Percentiles rank a stretch among this genome's conserved stretches.
These are phyloP conservation scores for Labrus mixtus DNA, from an alignment of 2,113 vertebrate species.

Conservation along the genomic window DNA sequence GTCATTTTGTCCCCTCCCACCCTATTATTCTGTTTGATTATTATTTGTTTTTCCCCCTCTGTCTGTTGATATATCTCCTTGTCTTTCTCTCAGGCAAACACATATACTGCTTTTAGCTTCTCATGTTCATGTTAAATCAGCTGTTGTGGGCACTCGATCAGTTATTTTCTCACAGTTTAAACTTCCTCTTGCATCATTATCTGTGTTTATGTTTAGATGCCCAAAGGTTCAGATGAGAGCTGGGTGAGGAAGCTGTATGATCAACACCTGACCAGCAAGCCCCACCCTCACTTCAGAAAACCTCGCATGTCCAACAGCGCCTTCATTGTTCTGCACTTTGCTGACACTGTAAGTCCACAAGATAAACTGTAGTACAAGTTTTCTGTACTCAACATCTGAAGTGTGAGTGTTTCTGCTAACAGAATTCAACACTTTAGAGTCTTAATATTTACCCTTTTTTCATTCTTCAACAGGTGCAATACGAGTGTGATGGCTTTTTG, in stretches of 20 bases:
- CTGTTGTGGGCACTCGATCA: too few species aligned
- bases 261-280: conserved; percentile 72
- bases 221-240: conserved; percentile 85
- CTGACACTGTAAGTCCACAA: conserved; percentile 79
- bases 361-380: too few species aligned
- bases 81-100: not conserved
- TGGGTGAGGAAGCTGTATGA: conserved; percentile 87
- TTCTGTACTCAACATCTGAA: too few species aligned
- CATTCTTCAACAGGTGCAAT: conserved; percentile 79
- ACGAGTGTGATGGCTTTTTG: conserved; percentile 84
- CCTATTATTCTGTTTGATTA: not conserved
- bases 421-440: not conserved
- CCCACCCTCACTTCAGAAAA: conserved; percentile 83
- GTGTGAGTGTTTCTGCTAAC: too few species aligned
- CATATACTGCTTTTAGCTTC: too few species aligned
- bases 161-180: too few species aligned
- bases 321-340: conserved; percentile 85
- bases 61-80: not conserved
- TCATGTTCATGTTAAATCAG: too few species aligned
- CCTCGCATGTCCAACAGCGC: conserved; percentile 81
- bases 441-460: not conserved
- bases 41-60: not conserved
- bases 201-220: conserved; percentile 78
- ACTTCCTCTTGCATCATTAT: not conserved
- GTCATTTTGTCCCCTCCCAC: not conserved